Evolutionary conservation across 2,113 vertebrate genomes (phyloP).

Genomic region (Prunella himalayana): DNA sequence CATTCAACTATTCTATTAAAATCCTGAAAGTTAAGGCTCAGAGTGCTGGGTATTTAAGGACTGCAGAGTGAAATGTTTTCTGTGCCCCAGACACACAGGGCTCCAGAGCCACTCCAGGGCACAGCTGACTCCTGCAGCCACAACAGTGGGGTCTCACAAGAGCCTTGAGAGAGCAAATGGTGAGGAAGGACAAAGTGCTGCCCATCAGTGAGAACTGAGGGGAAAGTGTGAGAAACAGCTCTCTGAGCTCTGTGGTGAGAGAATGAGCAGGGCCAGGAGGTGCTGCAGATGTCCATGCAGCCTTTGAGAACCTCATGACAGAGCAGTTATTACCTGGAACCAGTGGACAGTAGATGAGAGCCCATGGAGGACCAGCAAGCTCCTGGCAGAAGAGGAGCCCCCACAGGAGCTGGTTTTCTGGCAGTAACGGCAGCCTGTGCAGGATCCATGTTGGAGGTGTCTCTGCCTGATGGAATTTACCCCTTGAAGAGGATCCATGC

Average conservation of each 20-base stretch:
- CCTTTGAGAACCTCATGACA: not conserved
- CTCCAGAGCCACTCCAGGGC: not conserved
- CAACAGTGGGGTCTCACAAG: rapidly evolving
- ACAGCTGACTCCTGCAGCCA: not conserved
- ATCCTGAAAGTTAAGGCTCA: not conserved
- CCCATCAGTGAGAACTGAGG: not conserved
- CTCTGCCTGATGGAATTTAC: not conserved
- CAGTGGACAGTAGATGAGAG: not conserved
- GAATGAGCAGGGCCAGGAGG: not conserved
- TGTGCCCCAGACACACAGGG: rapidly evolving
- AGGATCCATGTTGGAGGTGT: rapidly evolving
- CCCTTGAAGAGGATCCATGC: not conserved
- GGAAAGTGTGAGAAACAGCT: not conserved
- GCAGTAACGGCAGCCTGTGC: not conserved
- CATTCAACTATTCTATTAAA: not conserved
- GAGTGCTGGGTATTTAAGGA: not conserved
- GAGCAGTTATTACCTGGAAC: not conserved
- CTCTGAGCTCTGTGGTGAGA: not conserved
- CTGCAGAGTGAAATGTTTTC: not conserved
- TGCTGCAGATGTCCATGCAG: not conserved
- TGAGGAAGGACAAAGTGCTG: not conserved
- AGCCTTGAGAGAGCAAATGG: too few species aligned
- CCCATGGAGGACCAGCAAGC: not conserved
- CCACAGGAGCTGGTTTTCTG: not conserved
- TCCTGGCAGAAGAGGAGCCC: not conserved